These are phyloP conservation scores for Carposina sasakii DNA, from an alignment of 1,140 invertebrate species.

Conservation along the genomic window DNA sequence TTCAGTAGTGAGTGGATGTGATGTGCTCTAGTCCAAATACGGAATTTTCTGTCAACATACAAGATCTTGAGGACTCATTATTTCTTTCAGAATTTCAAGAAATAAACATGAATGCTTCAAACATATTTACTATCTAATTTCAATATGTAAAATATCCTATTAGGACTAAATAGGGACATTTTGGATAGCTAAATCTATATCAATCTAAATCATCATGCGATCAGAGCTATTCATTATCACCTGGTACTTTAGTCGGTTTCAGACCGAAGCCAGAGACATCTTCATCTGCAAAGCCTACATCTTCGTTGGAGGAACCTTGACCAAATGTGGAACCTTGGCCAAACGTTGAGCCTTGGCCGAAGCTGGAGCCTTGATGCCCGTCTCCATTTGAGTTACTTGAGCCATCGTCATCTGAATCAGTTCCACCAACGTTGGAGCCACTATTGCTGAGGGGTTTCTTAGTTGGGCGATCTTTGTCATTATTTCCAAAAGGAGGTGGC, in stretches of 20 bases:
- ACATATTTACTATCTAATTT: no score
- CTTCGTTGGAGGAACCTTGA: constrained; percentile 13
- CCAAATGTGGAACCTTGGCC: not conserved
- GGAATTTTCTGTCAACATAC: no score
- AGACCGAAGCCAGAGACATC: constrained; percentile 42
- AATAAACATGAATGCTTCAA: no score
- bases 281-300: constrained; percentile 42
- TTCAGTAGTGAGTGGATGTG: no score
- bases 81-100: no score
- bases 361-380: not conserved
- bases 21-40: no score
- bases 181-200: no score
- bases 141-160: no score
- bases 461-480: constrained; percentile 45
- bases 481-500: constrained; percentile 50
- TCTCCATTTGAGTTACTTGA: not conserved
- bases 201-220: constrained; percentile 53
- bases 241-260: constrained; percentile 61
- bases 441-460: constrained; percentile 10
- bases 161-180: no score
- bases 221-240: constrained; percentile 60
- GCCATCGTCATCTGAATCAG: constrained; percentile 6
- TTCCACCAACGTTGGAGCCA: no score
- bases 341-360: not conserved
- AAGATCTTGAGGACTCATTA: no score